Base-by-base conservation (phyloP, 2,113 vertebrate species). In the Psophia crepitans region DNA sequence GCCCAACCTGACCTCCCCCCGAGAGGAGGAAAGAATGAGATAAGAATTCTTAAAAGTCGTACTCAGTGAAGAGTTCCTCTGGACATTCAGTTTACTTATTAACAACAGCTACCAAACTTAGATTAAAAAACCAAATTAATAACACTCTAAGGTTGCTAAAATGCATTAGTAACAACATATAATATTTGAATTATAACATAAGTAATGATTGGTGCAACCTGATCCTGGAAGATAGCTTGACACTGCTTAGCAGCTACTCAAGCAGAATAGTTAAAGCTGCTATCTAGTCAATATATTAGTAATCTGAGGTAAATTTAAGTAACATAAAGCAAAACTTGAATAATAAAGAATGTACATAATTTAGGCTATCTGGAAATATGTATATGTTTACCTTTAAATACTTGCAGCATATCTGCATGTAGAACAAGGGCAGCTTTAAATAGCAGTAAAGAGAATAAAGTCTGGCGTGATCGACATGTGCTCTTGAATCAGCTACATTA, bases 371-470 rank as follows among this genome's bases (percentile, higher is more conserved):
- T 61, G 53, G 51, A 90, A 86, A 77, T 74, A 69, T 9, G 43
- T 54, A 69, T 7, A 37, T 44, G 11, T 89, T 92, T 73, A 86
- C 86, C 79, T 96, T 96, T 92, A 95, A 96, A 75, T 78, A 75
- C 43, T 93, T 10, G 0, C 76, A 91, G 73, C 56, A 37, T 75
- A 86, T 74, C 91, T 87, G 48, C 80, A 84, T 68, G 80, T 94
- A 84, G 93, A 95, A 93, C 86, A 91, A 75, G 92, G 95, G 56
- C 89, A 96, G 89, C 91, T 96, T 96, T 95, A 97, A 97, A 96
- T 92, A 96, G 95, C 90, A 93, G 90, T 33, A 86, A 68, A 77
- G 48, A 90, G 68, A 96, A 92, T 69, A 89, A 69, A 95, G 76
- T 56, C 86, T 91, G 68, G 84, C 81, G 89, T 82, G 89, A 96